phyloP scores from a whole-genome alignment of 2,888 invertebrate species.

The Acrobasis repandana region DNA sequence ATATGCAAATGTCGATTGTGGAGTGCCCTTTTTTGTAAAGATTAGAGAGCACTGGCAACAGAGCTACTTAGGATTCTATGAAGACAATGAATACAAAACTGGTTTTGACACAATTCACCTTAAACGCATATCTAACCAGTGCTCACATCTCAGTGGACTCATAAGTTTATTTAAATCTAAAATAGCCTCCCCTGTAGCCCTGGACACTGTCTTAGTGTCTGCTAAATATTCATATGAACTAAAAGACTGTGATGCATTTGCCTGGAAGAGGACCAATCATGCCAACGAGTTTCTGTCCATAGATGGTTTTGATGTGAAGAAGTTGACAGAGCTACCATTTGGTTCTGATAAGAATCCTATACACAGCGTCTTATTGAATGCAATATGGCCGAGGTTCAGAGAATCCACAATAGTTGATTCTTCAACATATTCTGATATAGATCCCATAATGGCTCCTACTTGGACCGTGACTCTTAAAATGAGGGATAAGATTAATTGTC shows the following conservation, averaged over 20 bases:
- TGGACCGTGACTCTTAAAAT: conserved; percentile 89
- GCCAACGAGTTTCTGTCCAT: conserved; percentile 75
- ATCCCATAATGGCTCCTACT: conserved; percentile 89
- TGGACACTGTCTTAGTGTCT: conserved; percentile 87
- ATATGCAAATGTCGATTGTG: conserved; percentile 90
- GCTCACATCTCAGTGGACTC: conserved; percentile 91
- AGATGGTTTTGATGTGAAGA: conserved; percentile 76
- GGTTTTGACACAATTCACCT: conserved; percentile 95
- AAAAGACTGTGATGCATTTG: conserved; percentile 83
- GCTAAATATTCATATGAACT: conserved; percentile 89
- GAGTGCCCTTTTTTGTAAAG: conserved; percentile 94
- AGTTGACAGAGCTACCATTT: conserved; percentile 87
- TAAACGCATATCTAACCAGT: conserved; percentile 89
- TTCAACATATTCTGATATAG: conserved; percentile 93
- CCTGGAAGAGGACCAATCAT: conserved; percentile 83
- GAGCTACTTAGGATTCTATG: conserved; percentile 90
- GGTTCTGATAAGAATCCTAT: conserved; percentile 93
- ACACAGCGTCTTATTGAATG: conserved; percentile 88
- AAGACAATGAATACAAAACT: conserved; percentile 89
- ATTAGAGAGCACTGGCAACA: conserved; percentile 91
- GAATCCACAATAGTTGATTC: conserved; percentile 95
- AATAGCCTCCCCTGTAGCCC: conserved; percentile 85
- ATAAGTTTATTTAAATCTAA: conserved; percentile 95
- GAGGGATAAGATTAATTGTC: conserved; percentile 87
- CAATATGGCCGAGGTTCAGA: conserved; percentile 93